These are phyloP conservation scores for Chrysotoxum bicinctum DNA, from an alignment of 2,888 invertebrate species.

Conservation along the genomic window DNA sequence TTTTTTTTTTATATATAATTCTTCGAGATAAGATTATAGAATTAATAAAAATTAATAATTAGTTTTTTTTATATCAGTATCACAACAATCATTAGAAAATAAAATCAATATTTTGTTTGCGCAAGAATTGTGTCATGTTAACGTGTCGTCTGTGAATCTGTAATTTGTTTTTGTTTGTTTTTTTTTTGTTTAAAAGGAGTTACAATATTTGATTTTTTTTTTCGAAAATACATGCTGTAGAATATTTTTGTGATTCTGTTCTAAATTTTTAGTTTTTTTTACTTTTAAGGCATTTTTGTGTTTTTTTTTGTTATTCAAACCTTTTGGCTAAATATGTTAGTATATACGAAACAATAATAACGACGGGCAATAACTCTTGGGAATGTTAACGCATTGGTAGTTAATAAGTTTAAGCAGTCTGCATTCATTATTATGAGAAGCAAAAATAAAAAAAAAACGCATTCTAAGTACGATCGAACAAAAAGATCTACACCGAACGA, in stretches of 20 bases:
- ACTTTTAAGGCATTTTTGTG: constrained; percentile 70
- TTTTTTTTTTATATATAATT: constrained; percentile 19
- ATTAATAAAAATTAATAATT: constrained; percentile 34
- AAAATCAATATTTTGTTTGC: constrained; percentile 50
- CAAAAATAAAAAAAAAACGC: constrained; percentile 14
- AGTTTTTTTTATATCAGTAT: constrained; percentile 55
- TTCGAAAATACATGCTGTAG: constrained; percentile 38
- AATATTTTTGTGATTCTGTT: constrained; percentile 42
- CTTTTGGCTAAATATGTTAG: constrained; percentile 13
- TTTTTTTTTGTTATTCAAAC: constrained; percentile 42
- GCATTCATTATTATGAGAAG: background rate
- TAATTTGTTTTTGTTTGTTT: background rate
- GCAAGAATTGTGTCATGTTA: constrained; percentile 62
- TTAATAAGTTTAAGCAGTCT: constrained; percentile 11
- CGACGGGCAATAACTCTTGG: constrained; percentile 47
- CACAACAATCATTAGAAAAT: constrained; percentile 68
- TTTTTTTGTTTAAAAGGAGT: background rate
- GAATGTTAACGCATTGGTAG: constrained; percentile 64
- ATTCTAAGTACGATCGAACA: constrained; percentile 47
- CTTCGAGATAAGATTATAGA: constrained; percentile 50
- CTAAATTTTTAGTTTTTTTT: constrained; percentile 39
- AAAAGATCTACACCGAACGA: constrained; percentile 31
- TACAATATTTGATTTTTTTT: background rate
- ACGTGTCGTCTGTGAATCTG: constrained; percentile 32
- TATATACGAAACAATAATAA: constrained; percentile 26